phyloP scores from a whole-genome alignment of 2,797 vertebrate species.

The Passerculus sandwichensis region DNA sequence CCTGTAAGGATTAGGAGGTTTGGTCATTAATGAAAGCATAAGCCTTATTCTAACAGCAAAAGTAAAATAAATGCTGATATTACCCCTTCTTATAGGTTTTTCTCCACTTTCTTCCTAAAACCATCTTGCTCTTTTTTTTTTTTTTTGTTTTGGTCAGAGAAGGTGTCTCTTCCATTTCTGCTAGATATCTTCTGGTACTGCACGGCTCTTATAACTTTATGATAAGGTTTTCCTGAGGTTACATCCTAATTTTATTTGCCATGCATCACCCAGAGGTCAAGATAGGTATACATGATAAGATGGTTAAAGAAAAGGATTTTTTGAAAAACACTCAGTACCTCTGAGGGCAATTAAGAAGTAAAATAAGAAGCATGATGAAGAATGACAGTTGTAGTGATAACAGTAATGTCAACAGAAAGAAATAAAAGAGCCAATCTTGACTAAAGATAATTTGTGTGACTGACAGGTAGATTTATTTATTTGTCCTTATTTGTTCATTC shows the following conservation, averaged over 20 bases:
- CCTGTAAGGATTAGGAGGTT: neutral
- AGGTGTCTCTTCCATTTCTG: neutral
- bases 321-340: neutral
- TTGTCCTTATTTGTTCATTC: neutral
- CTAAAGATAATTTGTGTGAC: neutral
- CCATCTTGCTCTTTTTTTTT: neutral
- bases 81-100: neutral
- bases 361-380: neutral
- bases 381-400: neutral
- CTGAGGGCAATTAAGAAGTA: neutral
- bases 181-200: neutral
- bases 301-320: neutral
- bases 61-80: neutral
- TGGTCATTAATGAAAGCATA: neutral
- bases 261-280: neutral
- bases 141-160: neutral
- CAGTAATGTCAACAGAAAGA: neutral
- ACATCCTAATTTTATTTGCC: neutral
- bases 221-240: neutral
- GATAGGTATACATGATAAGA: neutral
- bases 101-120: neutral
- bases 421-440: constrained; percentile 17
- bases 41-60: neutral
- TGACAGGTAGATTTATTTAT: neutral
- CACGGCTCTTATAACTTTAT: neutral